Base-by-base conservation (phyloP, 2,113 vertebrate genomes). In the Tamias sibiricus region DNA sequence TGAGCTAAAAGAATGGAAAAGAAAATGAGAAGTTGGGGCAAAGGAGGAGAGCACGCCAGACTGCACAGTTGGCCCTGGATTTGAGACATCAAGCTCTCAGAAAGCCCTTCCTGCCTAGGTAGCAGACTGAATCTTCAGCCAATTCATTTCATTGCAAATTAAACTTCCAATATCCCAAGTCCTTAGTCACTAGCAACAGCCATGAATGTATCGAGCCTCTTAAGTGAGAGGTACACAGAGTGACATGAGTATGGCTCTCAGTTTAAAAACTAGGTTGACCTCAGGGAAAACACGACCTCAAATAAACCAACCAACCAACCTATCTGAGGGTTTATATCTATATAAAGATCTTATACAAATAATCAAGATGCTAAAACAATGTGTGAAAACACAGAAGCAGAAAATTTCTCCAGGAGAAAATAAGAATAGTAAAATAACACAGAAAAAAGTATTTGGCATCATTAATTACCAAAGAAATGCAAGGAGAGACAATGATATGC, bases 1-100 rank as follows among this genome's bases (percentile, higher is more conserved):
- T 98, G 98, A 79, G 98, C 97, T 98, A 75, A 10, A 28, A 57
- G 22, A 37, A 87, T 8, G 7, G 35, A 82, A 35, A 68, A 17
- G 82, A 47, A 94, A 88, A 20, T 26, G 66, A 69, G 75, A 9
- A 77, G 57, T 12, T 9, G 24, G 69, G 11, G 69, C 3, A 52
- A 42, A 68, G 57, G 81, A 20, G 47, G 26, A 49, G 13, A 57
- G 12, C 59, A 35, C 37, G 42, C 32, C 71, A n/a, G 35, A 2
- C 3, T 0, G 28, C 0, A 17, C 0, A 24, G 35, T 1, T 16
- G 89, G 30, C 75, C 69, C 44, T 52, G 8, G 47, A 28, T 92
- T 74, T 12, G 44, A 30, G n/a, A 66, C 35, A 28, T 19, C 37
- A 74, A 49, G 35, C 8, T 1, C 81, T 80, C 13, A 74, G 76